Evolutionary conservation across 2,113 vertebrate genomes (phyloP), one percentile per base, ranked within the genome.

Genomic region (Leucoraja erinaceus): DNA sequence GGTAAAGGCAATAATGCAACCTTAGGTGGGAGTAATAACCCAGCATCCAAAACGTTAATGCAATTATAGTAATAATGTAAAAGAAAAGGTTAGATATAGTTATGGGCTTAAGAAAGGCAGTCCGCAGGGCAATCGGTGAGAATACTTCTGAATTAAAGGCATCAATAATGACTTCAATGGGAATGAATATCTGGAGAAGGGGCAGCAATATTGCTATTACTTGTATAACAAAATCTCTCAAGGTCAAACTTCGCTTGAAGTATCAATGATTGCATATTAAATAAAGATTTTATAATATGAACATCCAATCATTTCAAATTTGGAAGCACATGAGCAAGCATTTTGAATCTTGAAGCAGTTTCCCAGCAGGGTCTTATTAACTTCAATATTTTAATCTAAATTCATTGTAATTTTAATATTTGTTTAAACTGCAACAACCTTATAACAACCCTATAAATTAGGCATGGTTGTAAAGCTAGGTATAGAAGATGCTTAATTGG

Each of bases 331-430:
- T 61, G 28, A 61, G 28, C 22, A 61, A 86, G 14, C 81, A 61
- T 0, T 86, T 86, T 86, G 25, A 28, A 86, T 25, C 56, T 61
- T 86, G 56, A 59, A 86, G 25, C 22, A 61, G 25, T 9, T 86
- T 56, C 56, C 25, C 79, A 56, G 22, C 25, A 54, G 20, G 79
- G 47, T 83, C 79, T 83, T 54, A 83, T 25, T 83, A 54, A 83
- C 22, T 47, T 83, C 56, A 9, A 22, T 59, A 83, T 83, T 83
- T 83, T 83, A 59, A 83, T 83, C 47, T 20, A 31, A 86, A 5
- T 61, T 86, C 25, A 61, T 61, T 86, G 81, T 86, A 86, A 61
- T 61, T n/a, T 12, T 86, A 86, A 86, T 86, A n/a, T 86, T 86
- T 86, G 56, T 61, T 61, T 61, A 86, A 86, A 61, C 56, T 61